Evolutionary conservation across 2,888 invertebrate species (phyloP).

Genomic region (Hirtodrosophila duncani): DNA sequence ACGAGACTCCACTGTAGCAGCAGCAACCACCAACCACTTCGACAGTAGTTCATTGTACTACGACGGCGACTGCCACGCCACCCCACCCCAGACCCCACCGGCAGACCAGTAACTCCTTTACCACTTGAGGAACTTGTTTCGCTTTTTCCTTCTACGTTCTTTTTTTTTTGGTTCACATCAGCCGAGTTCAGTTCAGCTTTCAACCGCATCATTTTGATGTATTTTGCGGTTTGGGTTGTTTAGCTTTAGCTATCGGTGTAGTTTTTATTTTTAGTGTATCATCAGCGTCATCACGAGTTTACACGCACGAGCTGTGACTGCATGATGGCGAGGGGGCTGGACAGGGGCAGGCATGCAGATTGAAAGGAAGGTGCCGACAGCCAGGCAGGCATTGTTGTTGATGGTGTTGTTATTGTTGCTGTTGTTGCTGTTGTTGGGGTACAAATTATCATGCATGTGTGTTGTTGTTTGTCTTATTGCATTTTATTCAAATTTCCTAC

Average conservation of each 20-base stretch:
- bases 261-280: conserved; percentile 44
- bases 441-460: conserved; percentile 66
- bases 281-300: conserved; percentile 58
- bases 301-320: conserved; percentile 69
- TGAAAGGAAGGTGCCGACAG: conserved; percentile 70
- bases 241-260: conserved; percentile 49
- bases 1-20: conserved; percentile 29
- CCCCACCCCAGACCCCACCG: not conserved
- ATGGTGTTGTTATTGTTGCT: conserved; percentile 29
- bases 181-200: conserved; percentile 66
- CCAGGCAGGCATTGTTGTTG: conserved; percentile 30
- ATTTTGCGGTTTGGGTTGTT: conserved; percentile 70
- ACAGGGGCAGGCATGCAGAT: conserved; percentile 20
- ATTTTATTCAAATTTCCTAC: conserved; percentile 73
- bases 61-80: conserved; percentile 7
- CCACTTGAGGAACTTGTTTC: conserved; percentile 31
- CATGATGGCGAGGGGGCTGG: conserved; percentile 48
- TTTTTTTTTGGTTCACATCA: not conserved
- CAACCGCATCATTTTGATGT: conserved; percentile 73
- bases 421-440: conserved; percentile 30
- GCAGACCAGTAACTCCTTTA: not conserved
- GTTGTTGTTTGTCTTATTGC: conserved; percentile 65
- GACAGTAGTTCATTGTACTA: conserved; percentile 63
- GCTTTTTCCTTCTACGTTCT: not conserved
- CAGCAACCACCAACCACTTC: conserved; percentile 50